Percentiles rank a stretch among this genome's conserved stretches.
Evolutionary conservation across 2,113 vertebrate species (phyloP).

Genomic region (Triplophysa dalaica): DNA sequence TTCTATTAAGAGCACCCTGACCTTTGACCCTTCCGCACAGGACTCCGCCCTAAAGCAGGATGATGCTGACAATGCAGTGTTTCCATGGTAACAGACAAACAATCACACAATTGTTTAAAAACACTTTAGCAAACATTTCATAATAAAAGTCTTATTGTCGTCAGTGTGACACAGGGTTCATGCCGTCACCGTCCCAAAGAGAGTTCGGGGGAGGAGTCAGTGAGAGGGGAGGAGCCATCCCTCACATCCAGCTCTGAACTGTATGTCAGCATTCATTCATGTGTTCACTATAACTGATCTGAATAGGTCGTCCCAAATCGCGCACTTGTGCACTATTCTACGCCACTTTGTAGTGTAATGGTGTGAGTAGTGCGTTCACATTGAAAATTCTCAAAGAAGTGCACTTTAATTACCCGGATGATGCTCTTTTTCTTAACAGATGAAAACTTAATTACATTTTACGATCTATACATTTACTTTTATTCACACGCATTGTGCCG

Average conservation of each 20-base stretch:
- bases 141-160: too few relatives aligned
- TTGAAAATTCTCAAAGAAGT: too few relatives aligned
- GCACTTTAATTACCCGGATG: too few relatives aligned
- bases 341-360: too few relatives aligned
- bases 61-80: not conserved
- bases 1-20: not conserved
- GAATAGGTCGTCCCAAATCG: not conserved
- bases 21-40: not conserved
- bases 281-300: not conserved
- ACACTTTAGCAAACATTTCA: not conserved
- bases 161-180: not conserved
- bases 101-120: not conserved
- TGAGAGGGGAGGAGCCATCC: not conserved
- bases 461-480: too few relatives aligned
- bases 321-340: too few relatives aligned
- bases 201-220: constrained; percentile 27
- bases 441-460: too few relatives aligned
- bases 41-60: not conserved
- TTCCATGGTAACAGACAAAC: constrained; percentile 22
- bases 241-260: not conserved
- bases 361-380: too few relatives aligned
- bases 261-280: not conserved
- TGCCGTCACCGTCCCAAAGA: not conserved
- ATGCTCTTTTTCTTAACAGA: too few relatives aligned
- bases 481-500: too few relatives aligned